Evolutionary conservation across 1,140 invertebrate species (phyloP), one percentile per base, ranked within the genome.

Genomic region (Rhyacophila brunnea): DNA sequence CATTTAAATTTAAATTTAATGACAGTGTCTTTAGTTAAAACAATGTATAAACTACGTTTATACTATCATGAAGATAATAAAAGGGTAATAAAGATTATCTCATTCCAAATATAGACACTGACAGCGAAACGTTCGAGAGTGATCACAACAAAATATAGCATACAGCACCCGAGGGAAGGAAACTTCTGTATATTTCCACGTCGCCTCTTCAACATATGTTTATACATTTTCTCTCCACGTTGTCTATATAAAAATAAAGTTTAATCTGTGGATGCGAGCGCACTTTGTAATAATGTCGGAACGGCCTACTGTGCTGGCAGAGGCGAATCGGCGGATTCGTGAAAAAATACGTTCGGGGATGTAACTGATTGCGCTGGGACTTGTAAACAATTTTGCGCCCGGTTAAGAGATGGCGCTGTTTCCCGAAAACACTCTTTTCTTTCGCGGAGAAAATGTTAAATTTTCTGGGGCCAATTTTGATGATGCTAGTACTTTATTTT

Each of bases 261-360:
- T 62, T 62, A 62, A 62, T 62, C 55, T 57, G 38, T 36, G 42
- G 49, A 51, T 54, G 36, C 54, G 42, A 51, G 48, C 44, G 52
- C 50, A 62, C 52, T 62, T 52, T 36, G 60, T 62, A 62, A 57
- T 62, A 62, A 62, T 62, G 54, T 28, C 9, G 23, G 23, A 28
- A 9, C 23, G 23, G 23, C 23, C 23, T 28, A 28, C 23, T 28
- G 23, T 28, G 23, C 36, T 28, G 19, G 7, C 17, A 36, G 15
- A 52, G 23, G 35, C 36, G 60, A 58, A 62, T 38, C 48, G 47
- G 60, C 54, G 58, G 60, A 62, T 62, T 62, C 54, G 52, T 62
- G 60, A 62, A 64, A 64, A 64, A 64, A 64, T 64, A 64, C 62
- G 57, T 64, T 64, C 56, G 18, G 62, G 62, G 62, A 64, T 44